Base-by-base conservation (phyloP, 30 jellyfish, hydroid and myxozoan species). In the Hydractinia symbiolongicarpus region DNA sequence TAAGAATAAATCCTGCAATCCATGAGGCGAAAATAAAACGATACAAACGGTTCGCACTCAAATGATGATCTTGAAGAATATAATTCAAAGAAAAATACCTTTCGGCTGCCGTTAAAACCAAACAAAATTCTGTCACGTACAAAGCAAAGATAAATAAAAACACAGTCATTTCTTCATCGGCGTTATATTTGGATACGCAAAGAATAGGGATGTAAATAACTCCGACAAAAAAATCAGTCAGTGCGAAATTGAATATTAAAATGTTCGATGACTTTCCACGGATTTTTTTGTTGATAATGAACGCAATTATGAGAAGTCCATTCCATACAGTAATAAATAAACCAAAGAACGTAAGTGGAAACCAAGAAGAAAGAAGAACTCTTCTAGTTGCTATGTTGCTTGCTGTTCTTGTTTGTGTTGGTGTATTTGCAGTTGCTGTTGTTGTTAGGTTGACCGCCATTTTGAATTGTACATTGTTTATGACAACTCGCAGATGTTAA, bases 351-450 rank as follows among this genome's bases (percentile, higher is more conserved):
- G 74, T 64, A 44, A 64, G 74, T 64, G 74, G 74, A 13, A 64
- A 64, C 74, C 74, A 64, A 64, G 74, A 44, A 13, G 74, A 7
- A 6, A 64, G 74, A 51, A n/a, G 74, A 13, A 64, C 74, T 13
- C 74, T 64, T n/a, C 8, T 13, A 44, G 74, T n/a, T 13, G 19
- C 40, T 13, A 64, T 13, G 17, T 51, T 13, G 4, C 1, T 64
- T 64, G 17, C 16, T 13, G 74, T 64, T 51, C 6, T 7, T 13
- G 74, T 64, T 13, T 44, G 74, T 7, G 19, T 64, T 13, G 6
- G 44, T 30, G 44, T 30, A 30, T 30, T 30, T 30, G 44, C 44
- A 30, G 44, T 30, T 30, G 44, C 44, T 30, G 44, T 30, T 30
- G 44, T 30, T 30, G 44, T 30, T 30, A 30, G 44, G 44, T 30